Evolutionary conservation across 2,797 vertebrate species (phyloP), one percentile per base, ranked within the genome.

Genomic region (Crypturellus tataupa): DNA sequence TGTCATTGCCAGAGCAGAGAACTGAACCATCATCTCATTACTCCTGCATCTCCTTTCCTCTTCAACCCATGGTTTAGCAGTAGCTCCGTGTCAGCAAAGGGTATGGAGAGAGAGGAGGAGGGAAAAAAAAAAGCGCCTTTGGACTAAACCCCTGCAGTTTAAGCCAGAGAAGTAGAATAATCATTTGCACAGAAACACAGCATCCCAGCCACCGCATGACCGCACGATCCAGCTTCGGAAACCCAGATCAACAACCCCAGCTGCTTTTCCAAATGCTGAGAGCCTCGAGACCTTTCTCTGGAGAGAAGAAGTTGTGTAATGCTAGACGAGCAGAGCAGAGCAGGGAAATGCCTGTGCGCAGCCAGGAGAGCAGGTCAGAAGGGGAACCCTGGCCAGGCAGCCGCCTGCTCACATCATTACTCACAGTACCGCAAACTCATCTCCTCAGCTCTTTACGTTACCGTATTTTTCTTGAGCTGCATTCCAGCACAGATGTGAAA

Each of bases 141-240:
- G 80, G 80, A 90, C 4, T 10, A 78, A 71, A 8, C 73, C 76
- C 70, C 86, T 64, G 44, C 92, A 92, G 73, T 56, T 51, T 3
- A 16, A 88, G 85, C 77, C 94, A 95, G 85, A 64, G 77, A 85
- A 95, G 37, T 85, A 93, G 96, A 95, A 93, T 96, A 95, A 51
- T 12, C 55, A 40, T 89, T 68, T 68, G 76, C 89, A 87, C 62
- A 79, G 83, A 93, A 84, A 12, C 55, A 69, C 72, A 85, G 79
- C 68, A 49, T 72, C 78, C 90, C 72, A 63, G 86, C 84, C 68
- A 47, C 70, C 73, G 71, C 82, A 51, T 6, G 33, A 68, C 23
- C 85, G 27, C 68, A n/a, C 59, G 68, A 31, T 4, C 40, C 10
- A 53, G 69, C 79, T 76, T 8, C 24, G 75, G 60, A 89, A 85